Evolutionary conservation across 1,140 invertebrate genomes (phyloP).

Genomic region (Heterodera carotae): DNA sequence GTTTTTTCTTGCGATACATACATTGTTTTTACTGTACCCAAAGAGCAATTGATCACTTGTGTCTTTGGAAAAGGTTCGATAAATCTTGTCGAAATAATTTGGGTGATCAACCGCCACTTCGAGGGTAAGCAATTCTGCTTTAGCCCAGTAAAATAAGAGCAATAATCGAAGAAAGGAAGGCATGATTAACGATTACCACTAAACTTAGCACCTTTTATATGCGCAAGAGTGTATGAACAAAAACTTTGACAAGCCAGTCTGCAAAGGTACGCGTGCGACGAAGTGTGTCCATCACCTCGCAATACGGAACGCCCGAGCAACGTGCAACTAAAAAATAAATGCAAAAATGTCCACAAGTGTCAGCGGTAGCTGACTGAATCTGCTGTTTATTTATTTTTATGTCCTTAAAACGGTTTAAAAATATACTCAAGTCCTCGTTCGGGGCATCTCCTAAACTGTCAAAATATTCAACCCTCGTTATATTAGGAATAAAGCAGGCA

Average conservation of each 20-base stretch:
- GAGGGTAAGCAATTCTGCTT: too few species aligned
- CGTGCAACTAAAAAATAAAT: constrained; percentile 12
- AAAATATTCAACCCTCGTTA: constrained; percentile 26
- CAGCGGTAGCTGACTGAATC: not conserved
- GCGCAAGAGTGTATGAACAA: not conserved
- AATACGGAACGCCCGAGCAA: not conserved
- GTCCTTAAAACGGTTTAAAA: not conserved
- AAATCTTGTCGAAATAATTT: too few species aligned
- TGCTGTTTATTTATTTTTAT: constrained; percentile 16
- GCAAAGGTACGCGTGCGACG: not conserved
- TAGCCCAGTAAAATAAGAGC: too few species aligned
- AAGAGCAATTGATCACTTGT: too few species aligned
- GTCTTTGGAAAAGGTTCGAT: too few species aligned
- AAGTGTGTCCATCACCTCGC: not conserved
- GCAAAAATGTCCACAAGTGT: constrained; percentile 27
- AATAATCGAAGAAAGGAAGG: too few species aligned
- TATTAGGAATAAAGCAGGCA: not conserved
- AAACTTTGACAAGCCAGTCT: not conserved
- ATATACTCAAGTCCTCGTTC: constrained; percentile 1
- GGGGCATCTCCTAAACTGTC: constrained; percentile 10
- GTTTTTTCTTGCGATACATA: too few species aligned
- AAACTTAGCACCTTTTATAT: not conserved
- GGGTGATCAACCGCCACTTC: too few species aligned
- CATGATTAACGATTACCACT: too few species aligned
- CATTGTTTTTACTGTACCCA: too few species aligned